Conservation (phyloP, 2,888 invertebrate genomes). For the Cecidostiba fungosa region DNA sequence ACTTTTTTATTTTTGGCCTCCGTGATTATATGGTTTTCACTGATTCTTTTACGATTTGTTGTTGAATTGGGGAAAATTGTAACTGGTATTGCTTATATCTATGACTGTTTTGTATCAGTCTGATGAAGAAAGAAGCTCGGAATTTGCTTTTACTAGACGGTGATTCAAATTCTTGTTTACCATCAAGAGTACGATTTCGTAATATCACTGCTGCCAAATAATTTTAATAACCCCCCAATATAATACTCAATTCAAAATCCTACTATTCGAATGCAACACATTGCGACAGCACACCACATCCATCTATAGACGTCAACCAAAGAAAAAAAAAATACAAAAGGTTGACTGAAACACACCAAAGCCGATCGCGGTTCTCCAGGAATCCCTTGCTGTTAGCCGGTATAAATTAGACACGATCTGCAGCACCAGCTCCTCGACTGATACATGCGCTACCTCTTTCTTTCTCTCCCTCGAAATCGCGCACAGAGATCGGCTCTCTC, state of each 20-base stretch:
- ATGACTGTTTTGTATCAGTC: no score
- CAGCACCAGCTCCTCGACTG: conserved; percentile 6
- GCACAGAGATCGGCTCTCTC: conserved; percentile 8
- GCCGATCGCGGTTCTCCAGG: not conserved
- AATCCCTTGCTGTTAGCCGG: not conserved
- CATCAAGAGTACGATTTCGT: not conserved
- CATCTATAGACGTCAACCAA: not conserved
- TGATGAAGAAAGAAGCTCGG: not conserved
- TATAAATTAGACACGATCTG: conserved; percentile 56
- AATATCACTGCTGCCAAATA: not conserved
- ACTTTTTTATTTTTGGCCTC: not conserved
- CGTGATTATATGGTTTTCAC: not conserved
- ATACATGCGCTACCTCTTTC: not conserved
- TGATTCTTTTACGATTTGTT: conserved; percentile 1
- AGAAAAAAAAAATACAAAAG: conserved; percentile 20
- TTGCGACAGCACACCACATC: conserved; percentile 4
- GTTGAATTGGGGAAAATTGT: not conserved
- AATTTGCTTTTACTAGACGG: not conserved
- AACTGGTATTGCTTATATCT: no score
- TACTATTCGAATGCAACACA: no score
- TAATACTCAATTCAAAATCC: not conserved
- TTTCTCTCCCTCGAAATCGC: conserved; percentile 29
- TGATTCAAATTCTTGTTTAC: conserved; percentile 1
- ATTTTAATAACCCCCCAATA: not conserved
- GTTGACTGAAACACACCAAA: no score